Evolutionary conservation across 2,113 vertebrate genomes (phyloP), one percentile per base, ranked within the genome.

Genomic region (Neolamprologus falcicula): DNA sequence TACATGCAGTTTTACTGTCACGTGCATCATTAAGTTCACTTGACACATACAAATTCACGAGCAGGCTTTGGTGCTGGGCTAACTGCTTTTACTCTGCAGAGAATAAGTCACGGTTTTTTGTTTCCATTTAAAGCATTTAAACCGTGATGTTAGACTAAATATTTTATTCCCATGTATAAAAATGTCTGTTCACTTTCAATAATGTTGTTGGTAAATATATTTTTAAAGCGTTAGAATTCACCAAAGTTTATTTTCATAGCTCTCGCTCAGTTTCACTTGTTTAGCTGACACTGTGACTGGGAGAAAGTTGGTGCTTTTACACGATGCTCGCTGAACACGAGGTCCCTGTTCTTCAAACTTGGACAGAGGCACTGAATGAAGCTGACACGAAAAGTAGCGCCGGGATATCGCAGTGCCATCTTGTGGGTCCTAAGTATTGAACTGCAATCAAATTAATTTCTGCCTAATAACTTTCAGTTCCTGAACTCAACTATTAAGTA

Each of bases 351-450:
- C 33, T 68, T n/a, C 33, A 45, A 73, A 45, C 68, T 45, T 73
- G 37, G 66, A 71, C 66, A 21, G n/a, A 40, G 35, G n/a, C 35
- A 26, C 37, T 45, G 21, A 19, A 78, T 78, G 42, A 78, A 50
- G 16, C 26, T 50, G 40, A 76, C 42, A 76, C 16, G 40, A 28
- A 45, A 45, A 16, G 17, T 9, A 45, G 37, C 85, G 52, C 76
- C 19, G 45, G 66, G 61, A 71, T 76, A 28, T 24, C 37, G 55
- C 66, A 89, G 91, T 89, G 91, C 93, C 94, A 92, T 90, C 93
- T 89, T 90, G 90, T 90, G 92, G 93, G 33, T 61, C 26, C 73
- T 17, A 66, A 12, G 55, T 33, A 83, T 59, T 52, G 47, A 82
- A 31, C 21, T 80, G 14, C 54, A 40, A n/a, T 21, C 19, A 78